These are phyloP conservation scores for Cassiopea andromeda DNA, from an alignment of 30 jellyfish, hydroid and myxozoan genomes.

Conservation along the genomic window DNA sequence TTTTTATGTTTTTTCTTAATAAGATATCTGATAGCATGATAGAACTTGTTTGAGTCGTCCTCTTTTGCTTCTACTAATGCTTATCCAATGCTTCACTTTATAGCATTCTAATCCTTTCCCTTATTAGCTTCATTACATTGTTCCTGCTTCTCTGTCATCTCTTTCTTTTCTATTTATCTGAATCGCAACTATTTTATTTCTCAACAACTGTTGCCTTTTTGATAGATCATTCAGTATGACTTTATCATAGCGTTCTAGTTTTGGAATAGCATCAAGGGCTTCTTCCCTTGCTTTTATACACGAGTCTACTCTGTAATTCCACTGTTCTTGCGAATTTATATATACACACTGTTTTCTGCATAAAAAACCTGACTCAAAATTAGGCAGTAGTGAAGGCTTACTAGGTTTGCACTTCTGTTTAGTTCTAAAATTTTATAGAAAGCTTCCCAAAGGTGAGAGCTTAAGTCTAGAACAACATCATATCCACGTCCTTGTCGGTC, in stretches of 20 bases:
- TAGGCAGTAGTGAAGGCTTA: too few species aligned
- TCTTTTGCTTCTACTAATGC: not conserved
- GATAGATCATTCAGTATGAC: constrained; percentile 21
- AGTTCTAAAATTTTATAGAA: too few species aligned
- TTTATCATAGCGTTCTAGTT: constrained; percentile 46
- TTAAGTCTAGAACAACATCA: too few species aligned
- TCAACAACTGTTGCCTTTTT: constrained; percentile 5
- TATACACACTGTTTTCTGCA: too few species aligned
- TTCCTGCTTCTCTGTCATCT: constrained; percentile 24
- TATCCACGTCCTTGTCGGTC: too few species aligned
- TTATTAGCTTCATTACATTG: constrained; percentile 16
- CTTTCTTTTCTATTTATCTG: constrained; percentile 25
- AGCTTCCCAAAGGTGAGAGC: too few species aligned
- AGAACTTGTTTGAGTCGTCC: not conserved
- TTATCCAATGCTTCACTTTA: constrained; percentile 14
- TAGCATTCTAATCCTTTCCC: constrained; percentile 27
- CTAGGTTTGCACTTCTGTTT: too few species aligned
- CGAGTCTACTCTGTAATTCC: constrained; percentile 5
- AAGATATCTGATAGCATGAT: not conserved
- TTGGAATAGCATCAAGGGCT: constrained; percentile 29
- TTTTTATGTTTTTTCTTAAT: not conserved
- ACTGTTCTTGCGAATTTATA: constrained; percentile 26
- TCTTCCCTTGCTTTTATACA: constrained; percentile 41
- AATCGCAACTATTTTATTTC: constrained; percentile 14
- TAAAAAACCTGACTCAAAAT: too few species aligned